Evolutionary conservation across 2,888 invertebrate genomes (phyloP), one percentile per base, ranked within the genome.

Genomic region (Ellobium chinense): DNA sequence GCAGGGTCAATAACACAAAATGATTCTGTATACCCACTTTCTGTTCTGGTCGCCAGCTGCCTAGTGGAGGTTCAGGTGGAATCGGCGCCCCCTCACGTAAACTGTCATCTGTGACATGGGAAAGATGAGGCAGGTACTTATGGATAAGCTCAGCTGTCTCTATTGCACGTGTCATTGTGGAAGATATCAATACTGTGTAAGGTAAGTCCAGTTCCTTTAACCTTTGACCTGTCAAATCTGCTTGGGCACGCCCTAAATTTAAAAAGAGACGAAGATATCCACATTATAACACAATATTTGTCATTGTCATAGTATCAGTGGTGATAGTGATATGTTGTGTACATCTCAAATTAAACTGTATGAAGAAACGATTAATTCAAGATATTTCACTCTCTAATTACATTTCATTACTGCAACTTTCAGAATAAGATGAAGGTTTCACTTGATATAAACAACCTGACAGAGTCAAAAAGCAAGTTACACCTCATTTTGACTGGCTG

Each of bases 1-100:
- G n/a, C n/a, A n/a, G n/a, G n/a, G n/a, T n/a, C n/a, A n/a, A n/a
- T n/a, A n/a, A n/a, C n/a, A n/a, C n/a, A n/a, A n/a, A n/a, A n/a
- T n/a, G n/a, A n/a, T n/a, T n/a, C n/a, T n/a, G n/a, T n/a, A n/a
- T 54, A 73, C 83, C 94, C 94, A 97, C 97, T 93, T 95, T 94
- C 88, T 94, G 93, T 90, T 97, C 97, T 0, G 98, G 97, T 89
- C 94, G 95, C 98, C 98, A 99, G 89, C 96, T 95, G 0, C 96
- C 96, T 0, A 96, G 94, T 0, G 97, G 96, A 0, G 99, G 99
- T 89, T 99, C 98, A 0, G 99, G 98, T 0, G 97, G 96, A 86
- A 98, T 95, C 0, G 99, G 99, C 0, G 98, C 97, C 0, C 99
- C 99, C 93, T 99, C 99, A 80, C 97, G 95, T 29, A 99, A 93